Conservation (phyloP, 2,888 invertebrate species). For the Scaptomyza tumidula region DNA sequence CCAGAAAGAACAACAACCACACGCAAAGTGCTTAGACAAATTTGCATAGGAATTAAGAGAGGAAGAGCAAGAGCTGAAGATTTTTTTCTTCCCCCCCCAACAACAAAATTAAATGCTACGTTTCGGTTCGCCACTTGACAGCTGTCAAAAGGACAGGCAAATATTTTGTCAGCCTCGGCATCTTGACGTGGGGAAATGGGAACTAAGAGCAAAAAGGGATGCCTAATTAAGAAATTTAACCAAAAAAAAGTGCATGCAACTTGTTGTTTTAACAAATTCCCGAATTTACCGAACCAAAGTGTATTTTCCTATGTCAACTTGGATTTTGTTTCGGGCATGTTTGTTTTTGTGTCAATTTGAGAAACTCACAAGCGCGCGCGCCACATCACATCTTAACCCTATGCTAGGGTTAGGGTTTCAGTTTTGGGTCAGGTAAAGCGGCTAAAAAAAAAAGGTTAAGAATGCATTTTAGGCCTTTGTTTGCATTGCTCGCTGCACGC, state of each 20-base stretch:
- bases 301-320: conserved; percentile 13
- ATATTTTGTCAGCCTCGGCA: conserved; percentile 69
- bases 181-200: not conserved
- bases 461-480: conserved; percentile 70
- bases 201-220: conserved; percentile 22
- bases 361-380: conserved; percentile 64
- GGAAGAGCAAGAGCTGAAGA: not conserved
- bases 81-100: conserved; percentile 11
- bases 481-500: conserved; percentile 64
- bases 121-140: conserved; percentile 73
- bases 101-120: conserved; percentile 63
- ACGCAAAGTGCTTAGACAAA: conserved; percentile 66
- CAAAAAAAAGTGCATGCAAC: conserved; percentile 43
- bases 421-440: conserved; percentile 51
- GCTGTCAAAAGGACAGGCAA: conserved; percentile 74
- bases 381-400: conserved; percentile 66
- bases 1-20: conserved; percentile 46
- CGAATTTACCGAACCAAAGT: conserved; percentile 26
- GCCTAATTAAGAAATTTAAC: conserved; percentile 71
- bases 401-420: conserved; percentile 22
- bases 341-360: conserved; percentile 62
- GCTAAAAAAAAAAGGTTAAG: conserved; percentile 65
- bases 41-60: conserved; percentile 59
- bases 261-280: conserved; percentile 71
- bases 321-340: conserved; percentile 42